Evolutionary conservation across 2,797 vertebrate species (phyloP).

Genomic region (Discoglossus pictus): DNA sequence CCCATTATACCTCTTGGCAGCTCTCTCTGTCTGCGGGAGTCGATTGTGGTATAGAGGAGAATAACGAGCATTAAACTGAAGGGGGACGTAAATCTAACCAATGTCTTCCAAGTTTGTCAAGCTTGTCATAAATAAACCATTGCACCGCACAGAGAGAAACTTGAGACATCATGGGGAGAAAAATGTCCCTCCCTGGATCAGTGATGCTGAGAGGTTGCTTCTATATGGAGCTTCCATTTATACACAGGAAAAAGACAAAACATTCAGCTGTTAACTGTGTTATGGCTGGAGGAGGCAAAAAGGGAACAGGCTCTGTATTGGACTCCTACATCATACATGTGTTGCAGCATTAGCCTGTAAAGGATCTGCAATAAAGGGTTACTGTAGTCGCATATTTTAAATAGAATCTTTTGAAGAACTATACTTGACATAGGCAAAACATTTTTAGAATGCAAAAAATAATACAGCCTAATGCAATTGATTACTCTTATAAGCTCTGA

Average conservation of each 20-base stretch:
- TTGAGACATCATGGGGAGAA: constrained; percentile 30
- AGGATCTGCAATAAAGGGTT: too few species aligned
- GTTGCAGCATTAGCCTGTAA: too few species aligned
- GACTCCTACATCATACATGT: too few species aligned
- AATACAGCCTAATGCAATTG: too few species aligned
- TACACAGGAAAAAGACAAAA: constrained; percentile 1
- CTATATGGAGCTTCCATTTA: constrained; percentile 14
- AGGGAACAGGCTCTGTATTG: too few species aligned
- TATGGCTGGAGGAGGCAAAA: too few species aligned
- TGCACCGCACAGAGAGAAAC: constrained; percentile 35
- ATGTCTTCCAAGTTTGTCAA: constrained; percentile 37
- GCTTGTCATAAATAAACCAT: constrained; percentile 50
- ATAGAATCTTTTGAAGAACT: too few species aligned
- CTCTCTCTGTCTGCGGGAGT: constrained; percentile 36
- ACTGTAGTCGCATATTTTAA: too few species aligned
- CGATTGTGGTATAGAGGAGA: constrained; percentile 38
- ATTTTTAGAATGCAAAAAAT: too few species aligned
- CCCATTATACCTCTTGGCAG: constrained; percentile 46
- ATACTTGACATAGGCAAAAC: too few species aligned
- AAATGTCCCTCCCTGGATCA: constrained; percentile 27
- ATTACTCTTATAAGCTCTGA: too few species aligned
- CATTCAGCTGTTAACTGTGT: background rate
- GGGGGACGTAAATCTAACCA: constrained; percentile 44
- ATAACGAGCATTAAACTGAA: constrained; percentile 47
- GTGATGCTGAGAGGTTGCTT: constrained; percentile 28